Conservation (phyloP, 1,140 invertebrate species). For the Vanessa atalanta region DNA sequence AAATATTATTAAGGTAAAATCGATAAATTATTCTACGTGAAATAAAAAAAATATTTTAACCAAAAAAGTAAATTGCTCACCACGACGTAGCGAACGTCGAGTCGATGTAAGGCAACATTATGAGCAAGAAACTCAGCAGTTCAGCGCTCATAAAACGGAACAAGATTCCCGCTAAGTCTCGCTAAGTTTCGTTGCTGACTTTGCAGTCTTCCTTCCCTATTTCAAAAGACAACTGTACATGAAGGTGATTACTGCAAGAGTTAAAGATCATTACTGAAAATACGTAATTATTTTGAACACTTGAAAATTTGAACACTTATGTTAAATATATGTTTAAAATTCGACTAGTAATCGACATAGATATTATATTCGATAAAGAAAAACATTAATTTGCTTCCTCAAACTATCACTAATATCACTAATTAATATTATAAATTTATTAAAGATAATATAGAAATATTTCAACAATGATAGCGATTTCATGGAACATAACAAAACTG, state of each 20-base stretch:
- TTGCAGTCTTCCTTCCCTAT: conserved; percentile 5
- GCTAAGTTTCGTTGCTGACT: conserved; percentile 30
- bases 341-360: too few relatives aligned
- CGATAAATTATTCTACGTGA: too few relatives aligned
- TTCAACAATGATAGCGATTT: too few relatives aligned
- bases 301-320: too few relatives aligned
- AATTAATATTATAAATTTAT: too few relatives aligned
- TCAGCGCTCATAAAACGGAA: conserved; percentile 25
- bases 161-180: conserved; percentile 19
- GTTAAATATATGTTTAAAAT: too few relatives aligned
- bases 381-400: too few relatives aligned
- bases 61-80: conserved; percentile 3
- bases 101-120: conserved; percentile 13
- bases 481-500: neutral
- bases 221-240: neutral
- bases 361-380: too few relatives aligned
- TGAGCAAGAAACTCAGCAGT: conserved; percentile 9
- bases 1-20: too few relatives aligned
- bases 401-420: too few relatives aligned
- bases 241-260: neutral
- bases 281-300: too few relatives aligned
- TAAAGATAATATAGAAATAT: too few relatives aligned
- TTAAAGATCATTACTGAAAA: neutral
- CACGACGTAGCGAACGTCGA: neutral
- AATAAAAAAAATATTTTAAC: neutral